Evolutionary conservation across 2,113 vertebrate genomes (phyloP), one percentile per base, ranked within the genome.

Genomic region (Pseudonaja textilis): DNA sequence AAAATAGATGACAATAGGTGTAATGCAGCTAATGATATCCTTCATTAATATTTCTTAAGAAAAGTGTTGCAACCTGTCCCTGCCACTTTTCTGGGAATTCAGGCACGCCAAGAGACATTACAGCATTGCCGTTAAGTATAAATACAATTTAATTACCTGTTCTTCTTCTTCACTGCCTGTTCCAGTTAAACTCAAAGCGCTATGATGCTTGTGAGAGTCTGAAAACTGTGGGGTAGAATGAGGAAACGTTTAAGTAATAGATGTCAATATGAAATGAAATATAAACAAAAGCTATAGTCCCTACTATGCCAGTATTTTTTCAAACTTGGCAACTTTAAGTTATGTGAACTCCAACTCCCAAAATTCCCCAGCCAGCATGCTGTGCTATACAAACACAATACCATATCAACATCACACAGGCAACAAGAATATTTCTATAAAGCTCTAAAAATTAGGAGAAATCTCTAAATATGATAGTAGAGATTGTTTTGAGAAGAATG

Each of bases 111-210:
- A 5, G 74, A 50, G n/a, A 29, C 64, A 57, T 54, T 39, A 11
- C 8, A 91, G n/a, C 25, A 29, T 4, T 56, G 26, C 20, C 12
- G 8, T 0, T 0, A 45, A 22, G 61, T 8, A 22, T 69, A 57
- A 7, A 74, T 47, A 11, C 95, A 85, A 59, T 93, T 95, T 93
- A 96, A 92, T 96, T 95, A 97, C 97, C 97, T 97, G 97, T 95
- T 98, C 97, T 95, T 98, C 97, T 96, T 98, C 97, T 96, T 97
- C 97, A 94, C 97, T 96, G 93, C 97, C 96, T 91, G 97, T 97
- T 96, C 97, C 97, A 95, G 95, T 96, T 97, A 98, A 97, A 96
- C 95, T 97, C 95, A 98, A 97, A 96, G 95, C 96, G 95, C 97
- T 97, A 93, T 92, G 96, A 91, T 97, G 96, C 94, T 96, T 97